Evolutionary conservation across 2,797 vertebrate genomes (phyloP).

Genomic region (Pangasius djambal): DNA sequence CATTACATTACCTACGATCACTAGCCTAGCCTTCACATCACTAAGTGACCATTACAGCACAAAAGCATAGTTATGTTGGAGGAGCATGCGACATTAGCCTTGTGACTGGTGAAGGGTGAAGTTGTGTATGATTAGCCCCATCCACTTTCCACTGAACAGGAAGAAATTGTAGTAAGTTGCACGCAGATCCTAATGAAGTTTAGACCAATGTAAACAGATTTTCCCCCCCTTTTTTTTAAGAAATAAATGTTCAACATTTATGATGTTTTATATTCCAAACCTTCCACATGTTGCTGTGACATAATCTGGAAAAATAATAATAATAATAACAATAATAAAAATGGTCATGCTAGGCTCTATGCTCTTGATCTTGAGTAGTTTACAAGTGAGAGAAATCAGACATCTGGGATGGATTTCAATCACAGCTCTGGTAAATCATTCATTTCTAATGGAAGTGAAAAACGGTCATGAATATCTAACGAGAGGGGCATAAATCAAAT

Average conservation of each 20-base stretch:
- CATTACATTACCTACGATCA: too few relatives aligned
- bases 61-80: not conserved
- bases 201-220: too few relatives aligned
- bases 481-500: constrained; percentile 56
- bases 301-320: not conserved
- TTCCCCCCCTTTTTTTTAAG: too few relatives aligned
- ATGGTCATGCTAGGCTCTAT: not conserved
- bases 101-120: not conserved
- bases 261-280: not conserved
- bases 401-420: constrained; percentile 61
- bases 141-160: not conserved
- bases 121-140: not conserved
- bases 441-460: constrained; percentile 56
- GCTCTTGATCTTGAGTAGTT: constrained; percentile 61
- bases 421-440: constrained; percentile 56
- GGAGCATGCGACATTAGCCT: not conserved
- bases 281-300: not conserved
- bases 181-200: too few relatives aligned
- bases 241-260: too few relatives aligned
- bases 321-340: not conserved
- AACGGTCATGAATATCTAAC: constrained; percentile 61
- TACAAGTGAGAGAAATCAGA: constrained; percentile 48
- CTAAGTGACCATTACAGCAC: too few relatives aligned
- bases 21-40: too few relatives aligned
- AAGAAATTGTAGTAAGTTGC: not conserved